Base-by-base conservation (phyloP, 2,113 vertebrate species). In the Geococcyx californianus region DNA sequence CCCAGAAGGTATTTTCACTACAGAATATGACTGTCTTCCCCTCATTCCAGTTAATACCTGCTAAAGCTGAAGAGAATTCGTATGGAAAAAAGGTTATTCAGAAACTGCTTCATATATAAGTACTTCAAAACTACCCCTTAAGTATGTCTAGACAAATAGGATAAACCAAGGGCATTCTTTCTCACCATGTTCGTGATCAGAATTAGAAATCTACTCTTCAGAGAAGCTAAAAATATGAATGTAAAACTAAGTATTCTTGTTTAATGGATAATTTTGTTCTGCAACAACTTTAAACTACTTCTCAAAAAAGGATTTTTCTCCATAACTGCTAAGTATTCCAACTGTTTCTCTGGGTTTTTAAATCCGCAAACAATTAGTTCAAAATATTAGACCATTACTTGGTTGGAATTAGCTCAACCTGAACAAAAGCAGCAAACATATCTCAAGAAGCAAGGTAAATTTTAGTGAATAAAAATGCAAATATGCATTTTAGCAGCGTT, bases 381-480 rank as follows among this genome's bases (percentile, higher is more conserved):
- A 75, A 82, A 88, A 54, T 21, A 9, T 52, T 55, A 86, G 63
- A 95, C 72, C 68, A 84, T 77, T 94, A 87, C 68, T 87, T 95
- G 83, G 63, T 93, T 90, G 70, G 79, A 96, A 98, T 93, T 88
- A 97, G 56, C 14, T 62, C 79, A 96, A 97, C 60, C 84, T 97
- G 73, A 94, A 93, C 82, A 95, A 90, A 95, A 91, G 24, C 54
- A 94, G 89, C 52, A 72, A 59, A 68, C 11, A 45, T 58, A 96
- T 76, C 82, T 88, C 70, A 90, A 95, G 95, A 88, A 95, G 55
- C 90, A 97, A 98, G 91, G 96, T 95, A 97, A 95, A 97, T 98
- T 97, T 96, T 94, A 97, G 96, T 94, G 96, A 99, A 99, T 98
- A 98, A 99, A 99, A 99, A 99, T 99, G 99, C 98, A 99, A 99